Evolutionary conservation across 2,888 invertebrate species (phyloP).

Genomic region (Mesorhabditis spiculigera): DNA sequence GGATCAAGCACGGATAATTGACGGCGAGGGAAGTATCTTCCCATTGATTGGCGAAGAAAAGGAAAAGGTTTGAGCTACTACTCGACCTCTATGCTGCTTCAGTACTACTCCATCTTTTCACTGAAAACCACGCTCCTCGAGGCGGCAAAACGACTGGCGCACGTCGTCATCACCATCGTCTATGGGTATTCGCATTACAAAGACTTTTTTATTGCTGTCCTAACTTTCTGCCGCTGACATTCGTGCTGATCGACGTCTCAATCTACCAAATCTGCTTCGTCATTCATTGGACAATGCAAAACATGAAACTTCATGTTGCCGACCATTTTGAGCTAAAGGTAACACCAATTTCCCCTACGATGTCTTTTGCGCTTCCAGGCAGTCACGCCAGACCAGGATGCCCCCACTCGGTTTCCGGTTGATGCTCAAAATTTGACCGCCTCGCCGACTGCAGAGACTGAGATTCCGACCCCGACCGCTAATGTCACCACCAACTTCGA

Average conservation of each 20-base stretch:
- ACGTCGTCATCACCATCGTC: constrained; percentile 1
- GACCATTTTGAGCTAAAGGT: constrained; percentile 2
- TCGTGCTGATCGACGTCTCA: not conserved
- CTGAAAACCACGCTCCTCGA: not conserved
- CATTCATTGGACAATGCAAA: constrained; percentile 5
- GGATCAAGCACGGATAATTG: not conserved
- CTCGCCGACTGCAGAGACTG: too few species aligned
- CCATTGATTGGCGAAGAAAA: constrained; percentile 1
- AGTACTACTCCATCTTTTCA: not conserved
- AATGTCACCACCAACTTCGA: not conserved
- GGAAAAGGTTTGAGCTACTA: not conserved
- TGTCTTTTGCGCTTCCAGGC: too few species aligned
- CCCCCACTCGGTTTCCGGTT: too few species aligned
- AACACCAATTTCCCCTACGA: not conserved
- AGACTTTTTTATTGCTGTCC: too few species aligned
- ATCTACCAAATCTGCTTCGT: not conserved
- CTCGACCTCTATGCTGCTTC: not conserved
- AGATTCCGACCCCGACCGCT: not conserved
- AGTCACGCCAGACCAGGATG: too few species aligned
- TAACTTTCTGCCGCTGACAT: not conserved
- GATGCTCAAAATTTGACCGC: too few species aligned
- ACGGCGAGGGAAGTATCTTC: not conserved
- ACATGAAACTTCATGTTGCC: constrained; percentile 1
- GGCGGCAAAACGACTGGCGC: not conserved
- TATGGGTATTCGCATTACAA: not conserved